A percentile compares a stretch with the other conserved stretches of the same genome.
Evolutionary conservation across 2,113 vertebrate species (phyloP).

Genomic region (Desmodus rotundus): DNA sequence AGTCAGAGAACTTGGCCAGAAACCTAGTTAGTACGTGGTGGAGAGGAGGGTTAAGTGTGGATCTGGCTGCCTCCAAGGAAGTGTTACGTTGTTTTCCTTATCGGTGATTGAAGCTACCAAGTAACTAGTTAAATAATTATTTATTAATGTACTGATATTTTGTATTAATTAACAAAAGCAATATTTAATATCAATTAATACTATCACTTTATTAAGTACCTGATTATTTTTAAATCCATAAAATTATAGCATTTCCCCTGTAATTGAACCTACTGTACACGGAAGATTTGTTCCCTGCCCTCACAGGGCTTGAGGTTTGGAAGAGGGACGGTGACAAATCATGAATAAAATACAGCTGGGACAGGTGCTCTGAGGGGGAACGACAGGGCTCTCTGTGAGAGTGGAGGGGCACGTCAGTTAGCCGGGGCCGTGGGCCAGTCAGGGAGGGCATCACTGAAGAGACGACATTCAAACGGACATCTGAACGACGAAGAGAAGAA

Average conservation of each 20-base stretch:
- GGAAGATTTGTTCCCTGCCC: not conserved
- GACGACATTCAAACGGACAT: not conserved
- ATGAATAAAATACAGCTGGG: not conserved
- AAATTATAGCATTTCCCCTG: not conserved
- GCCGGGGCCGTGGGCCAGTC: not conserved
- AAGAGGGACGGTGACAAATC: not conserved
- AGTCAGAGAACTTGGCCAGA: not conserved
- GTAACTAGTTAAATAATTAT: not conserved
- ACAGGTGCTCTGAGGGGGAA: not conserved
- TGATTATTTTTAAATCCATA: not conserved
- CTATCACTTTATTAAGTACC: not conserved
- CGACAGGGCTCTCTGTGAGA: not conserved
- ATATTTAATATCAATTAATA: not conserved
- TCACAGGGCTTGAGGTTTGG: not conserved
- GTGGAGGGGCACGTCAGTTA: not conserved
- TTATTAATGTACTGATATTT: not conserved
- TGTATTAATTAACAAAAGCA: not conserved
- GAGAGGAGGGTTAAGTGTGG: not conserved
- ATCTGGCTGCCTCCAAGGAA: not conserved
- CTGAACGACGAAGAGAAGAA: not conserved
- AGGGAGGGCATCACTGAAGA: not conserved
- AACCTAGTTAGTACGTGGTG: not conserved
- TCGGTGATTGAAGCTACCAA: conserved; percentile 1
- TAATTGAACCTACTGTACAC: not conserved
- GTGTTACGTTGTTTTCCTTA: conserved; percentile 19